These are phyloP conservation scores for Brachyrhaphis roseni DNA, from an alignment of 2,797 vertebrate genomes.

Conservation along the genomic window DNA sequence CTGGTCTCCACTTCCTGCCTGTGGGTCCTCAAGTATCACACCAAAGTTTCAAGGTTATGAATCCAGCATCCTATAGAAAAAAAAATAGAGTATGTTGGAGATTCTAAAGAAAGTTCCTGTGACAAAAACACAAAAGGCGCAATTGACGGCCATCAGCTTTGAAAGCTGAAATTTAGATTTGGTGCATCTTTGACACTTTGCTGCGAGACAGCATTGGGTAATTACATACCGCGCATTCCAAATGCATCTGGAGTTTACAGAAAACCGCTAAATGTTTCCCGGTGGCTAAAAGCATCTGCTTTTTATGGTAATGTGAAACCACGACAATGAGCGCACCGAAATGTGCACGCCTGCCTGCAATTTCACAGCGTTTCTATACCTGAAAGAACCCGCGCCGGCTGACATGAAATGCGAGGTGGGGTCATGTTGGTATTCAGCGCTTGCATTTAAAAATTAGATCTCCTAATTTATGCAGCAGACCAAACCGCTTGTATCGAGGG, in stretches of 20 bases:
- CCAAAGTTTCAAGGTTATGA: not conserved
- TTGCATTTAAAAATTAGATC: conserved; percentile 3
- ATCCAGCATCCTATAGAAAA: not conserved
- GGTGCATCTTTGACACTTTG: not conserved
- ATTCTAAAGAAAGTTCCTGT: not conserved
- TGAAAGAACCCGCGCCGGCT: not conserved
- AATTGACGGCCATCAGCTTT: not conserved
- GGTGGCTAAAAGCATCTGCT: conserved; percentile 8
- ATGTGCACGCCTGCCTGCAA: not conserved
- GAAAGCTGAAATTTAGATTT: not conserved
- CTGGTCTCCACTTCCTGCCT: not conserved
- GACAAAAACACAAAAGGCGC: not conserved
- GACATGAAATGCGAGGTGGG: not conserved
- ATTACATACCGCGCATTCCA: not conserved
- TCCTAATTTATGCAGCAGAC: conserved; percentile 6
- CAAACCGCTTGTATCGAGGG: conserved; percentile 24
- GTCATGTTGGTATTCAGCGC: conserved; percentile 1
- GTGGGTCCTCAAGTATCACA: not conserved
- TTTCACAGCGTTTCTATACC: not conserved
- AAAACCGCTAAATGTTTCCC: not conserved
- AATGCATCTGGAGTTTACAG: conserved; percentile 3
- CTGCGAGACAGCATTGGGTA: conserved; percentile 1
- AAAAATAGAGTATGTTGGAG: not conserved
- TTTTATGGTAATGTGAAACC: conserved; percentile 3
- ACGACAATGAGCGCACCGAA: not conserved